These are phyloP conservation scores for Sitta europaea DNA, from an alignment of 2,113 vertebrate species.

Conservation along the genomic window DNA sequence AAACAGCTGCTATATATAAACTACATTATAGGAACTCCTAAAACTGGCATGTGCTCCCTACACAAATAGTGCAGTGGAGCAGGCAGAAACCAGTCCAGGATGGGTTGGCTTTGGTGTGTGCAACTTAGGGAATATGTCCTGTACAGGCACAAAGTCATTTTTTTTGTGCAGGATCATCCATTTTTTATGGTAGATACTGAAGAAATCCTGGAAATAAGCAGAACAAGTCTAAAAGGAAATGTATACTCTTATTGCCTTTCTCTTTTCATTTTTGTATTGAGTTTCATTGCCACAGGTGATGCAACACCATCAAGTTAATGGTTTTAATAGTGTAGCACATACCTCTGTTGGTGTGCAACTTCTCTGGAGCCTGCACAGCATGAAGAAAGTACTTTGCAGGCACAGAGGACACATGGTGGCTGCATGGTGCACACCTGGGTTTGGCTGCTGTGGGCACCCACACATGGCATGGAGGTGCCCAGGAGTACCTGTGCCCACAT, in stretches of 20 bases:
- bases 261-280: background rate
- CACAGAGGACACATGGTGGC: accelerated
- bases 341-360: background rate
- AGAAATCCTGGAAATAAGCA: background rate
- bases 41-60: background rate
- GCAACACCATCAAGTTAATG: background rate
- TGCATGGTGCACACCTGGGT: accelerated
- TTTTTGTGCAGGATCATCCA: background rate
- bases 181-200: background rate
- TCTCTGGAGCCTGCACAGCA: background rate
- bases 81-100: background rate
- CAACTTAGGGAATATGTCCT: background rate
- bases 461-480: accelerated
- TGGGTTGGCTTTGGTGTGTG: background rate
- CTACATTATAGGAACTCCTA: background rate
- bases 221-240: background rate
- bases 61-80: background rate
- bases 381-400: background rate
- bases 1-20: background rate
- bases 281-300: background rate
- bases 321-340: background rate
- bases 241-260: background rate
- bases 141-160: background rate
- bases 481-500: accelerated
- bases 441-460: background rate